Evolutionary conservation across 2,797 vertebrate species (phyloP), one percentile per base, ranked within the genome.

Genomic region (Pygocentrus nattereri): DNA sequence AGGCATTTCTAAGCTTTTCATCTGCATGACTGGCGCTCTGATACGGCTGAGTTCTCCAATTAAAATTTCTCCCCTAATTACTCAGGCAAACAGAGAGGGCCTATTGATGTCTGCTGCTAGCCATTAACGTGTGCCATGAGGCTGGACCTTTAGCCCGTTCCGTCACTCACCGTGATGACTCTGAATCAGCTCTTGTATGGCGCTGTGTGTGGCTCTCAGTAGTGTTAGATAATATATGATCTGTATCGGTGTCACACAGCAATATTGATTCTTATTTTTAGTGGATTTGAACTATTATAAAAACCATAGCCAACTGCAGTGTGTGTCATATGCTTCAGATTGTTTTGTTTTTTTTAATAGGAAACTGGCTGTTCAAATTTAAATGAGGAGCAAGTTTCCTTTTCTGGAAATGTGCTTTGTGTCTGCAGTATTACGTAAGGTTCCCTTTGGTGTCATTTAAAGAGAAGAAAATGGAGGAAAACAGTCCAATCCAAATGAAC

Each of bases 51-150:
- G 30, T 72, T 34, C 0, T 11, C 88, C 78, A 90, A 88, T 90
- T 90, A 88, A 56, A 85, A 86, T 84, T 72, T 80, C 44, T 82
- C 67, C 73, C 59, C 71, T 85, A 83, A 80, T 90, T 85, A 90
- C 86, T 78, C 62, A 54, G 78, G 71, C 71, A 73, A 72, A 64
- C 70, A 27, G 25, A 59, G 74, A 59, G 58, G 8, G 62, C 16
- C 27, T 54, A 16, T 58, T 30, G 21, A 50, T 50, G 30, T 68
- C 69, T 82, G 18, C 83, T 70, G 47, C 47, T 79, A 44, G 82
- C 71, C 71, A 79, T 83, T 89, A 78, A n/a, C 83, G 85, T 78
- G 44, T 76, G 70, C 41, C 83, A 76, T 68, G 62, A 56, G 74
- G 10, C 70, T 18, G 76, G 30, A 88, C 84, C 80, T 90, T 85